Evolutionary conservation across 2,888 invertebrate genomes (phyloP), one percentile per base, ranked within the genome.

Genomic region (Scaeva pyrastri): DNA sequence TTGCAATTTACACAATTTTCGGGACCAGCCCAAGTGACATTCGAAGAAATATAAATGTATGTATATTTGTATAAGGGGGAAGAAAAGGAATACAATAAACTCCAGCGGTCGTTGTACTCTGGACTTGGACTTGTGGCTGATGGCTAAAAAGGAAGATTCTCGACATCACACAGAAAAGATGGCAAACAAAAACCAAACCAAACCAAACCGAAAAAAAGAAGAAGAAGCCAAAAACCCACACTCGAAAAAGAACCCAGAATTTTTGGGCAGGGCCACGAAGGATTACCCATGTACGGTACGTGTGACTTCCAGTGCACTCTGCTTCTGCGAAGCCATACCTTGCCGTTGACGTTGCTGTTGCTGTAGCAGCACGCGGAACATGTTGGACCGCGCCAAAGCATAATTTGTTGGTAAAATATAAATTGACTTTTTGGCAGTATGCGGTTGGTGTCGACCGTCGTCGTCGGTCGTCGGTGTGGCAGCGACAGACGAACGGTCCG

Each of bases 211-310:
- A 31, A 3, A 31, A 31, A 2, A 31, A 31, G 31, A 31, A 31
- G 31, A 31, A 31, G 31, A 31, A 31, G 12, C 26, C 56, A 73
- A 76, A 58, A 86, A 82, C 85, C 85, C 80, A 85, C 81, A 86
- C 85, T 81, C 50, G 36, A 56, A 73, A 80, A 60, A 70, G 81
- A 77, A 48, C 70, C 81, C 81, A 66, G 77, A 78, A 72, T 64
- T 82, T 82, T 86, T 86, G 80, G 85, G 85, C 77, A 77, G 82
- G 86, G 86, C 82, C 82, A 77, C 77, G 52, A 78, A 86, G 77
- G 86, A 86, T 86, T 86, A 86, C 86, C 86, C 86, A 86, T 86
- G 81, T 86, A 86, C 74, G 81, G 81, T 77, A 81, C 86, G 81
- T 86, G 86, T 86, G 86, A 86, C 86, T 86, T 86, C 21, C 73